A percentile compares a stretch with the other conserved stretches of the same genome.
phyloP scores from a whole-genome alignment of 2,113 vertebrate genomes.

The Percina caprodes region DNA sequence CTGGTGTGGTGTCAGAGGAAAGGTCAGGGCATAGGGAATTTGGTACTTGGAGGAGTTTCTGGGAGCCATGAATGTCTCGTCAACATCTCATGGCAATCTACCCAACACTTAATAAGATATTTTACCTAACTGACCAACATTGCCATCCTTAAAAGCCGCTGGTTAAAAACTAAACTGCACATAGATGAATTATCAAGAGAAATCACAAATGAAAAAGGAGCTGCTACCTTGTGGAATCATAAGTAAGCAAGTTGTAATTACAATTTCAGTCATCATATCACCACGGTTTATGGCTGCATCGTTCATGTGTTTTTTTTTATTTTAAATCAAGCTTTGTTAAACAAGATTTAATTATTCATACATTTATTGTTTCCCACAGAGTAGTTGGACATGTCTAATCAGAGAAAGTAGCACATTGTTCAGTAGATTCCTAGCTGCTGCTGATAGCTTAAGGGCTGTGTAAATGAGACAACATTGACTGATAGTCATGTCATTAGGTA shows the following conservation, averaged over 20 bases:
- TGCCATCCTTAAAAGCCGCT: not conserved
- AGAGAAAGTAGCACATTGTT: conserved; percentile 24
- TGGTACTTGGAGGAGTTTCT: not conserved
- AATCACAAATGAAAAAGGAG: conserved; percentile 21
- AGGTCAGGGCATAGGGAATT: not conserved
- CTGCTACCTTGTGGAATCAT: conserved; percentile 2
- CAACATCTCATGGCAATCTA: not conserved
- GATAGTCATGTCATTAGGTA: conserved; percentile 50
- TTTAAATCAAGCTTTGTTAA: conserved; percentile 10
- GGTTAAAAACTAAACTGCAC: not conserved
- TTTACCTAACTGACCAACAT: not conserved
- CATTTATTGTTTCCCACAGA: conserved; percentile 19
- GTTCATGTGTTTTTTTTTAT: conserved; percentile 1
- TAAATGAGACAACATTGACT: conserved; percentile 44
- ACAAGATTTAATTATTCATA: conserved; percentile 7
- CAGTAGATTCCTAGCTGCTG: conserved; percentile 21
- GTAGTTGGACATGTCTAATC: conserved; percentile 26
- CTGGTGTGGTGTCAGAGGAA: not conserved
- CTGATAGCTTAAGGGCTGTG: conserved; percentile 32
- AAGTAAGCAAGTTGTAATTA: conserved; percentile 10
- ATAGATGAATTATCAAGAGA: not conserved
- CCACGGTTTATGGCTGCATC: not conserved
- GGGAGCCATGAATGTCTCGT: not conserved
- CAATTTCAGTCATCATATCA: conserved; percentile 5
- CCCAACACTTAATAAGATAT: not conserved